A percentile compares a stretch with the other conserved stretches of the same genome.
These are phyloP conservation scores for Suricata suricatta DNA, from an alignment of 2,113 vertebrate genomes.

Conservation along the genomic window DNA sequence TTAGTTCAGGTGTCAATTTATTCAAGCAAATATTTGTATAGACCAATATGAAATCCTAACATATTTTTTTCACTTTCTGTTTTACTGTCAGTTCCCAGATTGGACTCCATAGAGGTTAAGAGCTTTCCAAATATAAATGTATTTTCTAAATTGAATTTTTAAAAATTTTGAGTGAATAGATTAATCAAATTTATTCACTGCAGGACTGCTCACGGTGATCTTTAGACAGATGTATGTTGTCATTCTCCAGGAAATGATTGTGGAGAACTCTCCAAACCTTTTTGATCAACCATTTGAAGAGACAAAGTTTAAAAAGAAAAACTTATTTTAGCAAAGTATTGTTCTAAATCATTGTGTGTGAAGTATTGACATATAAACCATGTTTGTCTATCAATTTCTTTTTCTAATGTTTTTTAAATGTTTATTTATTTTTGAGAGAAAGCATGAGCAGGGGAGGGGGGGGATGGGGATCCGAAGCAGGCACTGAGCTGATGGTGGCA, in stretches of 20 bases:
- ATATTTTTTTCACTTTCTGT: background rate
- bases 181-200: background rate
- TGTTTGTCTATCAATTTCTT: background rate
- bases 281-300: background rate
- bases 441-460: no score
- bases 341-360: background rate
- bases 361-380: background rate
- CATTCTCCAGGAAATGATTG: background rate
- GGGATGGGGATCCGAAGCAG: no score
- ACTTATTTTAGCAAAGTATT: background rate
- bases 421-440: no score
- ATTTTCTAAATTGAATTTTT: slow-evolving; percentile 24
- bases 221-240: background rate
- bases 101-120: background rate
- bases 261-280: background rate
- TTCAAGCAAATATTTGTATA: background rate
- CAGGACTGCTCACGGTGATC: background rate
- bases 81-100: background rate
- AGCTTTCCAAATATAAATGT: background rate
- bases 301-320: background rate
- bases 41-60: background rate
- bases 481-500: no score
- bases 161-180: background rate
- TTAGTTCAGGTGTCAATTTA: background rate
- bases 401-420: no score